phyloP scores from a whole-genome alignment of 35 echinoderm and acorn worm genomes.

The Acanthaster planci region DNA sequence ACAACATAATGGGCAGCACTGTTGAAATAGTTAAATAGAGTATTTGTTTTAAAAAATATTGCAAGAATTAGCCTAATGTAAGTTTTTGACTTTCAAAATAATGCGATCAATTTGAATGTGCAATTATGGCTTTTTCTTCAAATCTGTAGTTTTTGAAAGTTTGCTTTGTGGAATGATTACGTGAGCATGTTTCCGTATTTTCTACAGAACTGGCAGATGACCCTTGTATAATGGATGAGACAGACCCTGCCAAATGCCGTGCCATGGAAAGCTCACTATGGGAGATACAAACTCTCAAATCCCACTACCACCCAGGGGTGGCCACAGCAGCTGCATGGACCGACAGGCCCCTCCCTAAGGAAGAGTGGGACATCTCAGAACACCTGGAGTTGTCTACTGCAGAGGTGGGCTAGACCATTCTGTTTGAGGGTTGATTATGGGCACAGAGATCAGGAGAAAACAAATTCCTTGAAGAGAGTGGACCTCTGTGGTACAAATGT shows the following conservation, averaged over 20 bases:
- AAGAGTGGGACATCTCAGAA: constrained; percentile 79
- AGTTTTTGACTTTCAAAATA: too few relatives aligned
- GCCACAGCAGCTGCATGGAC: constrained; percentile 65
- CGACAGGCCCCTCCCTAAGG: constrained; percentile 75
- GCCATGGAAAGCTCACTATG: constrained; percentile 92
- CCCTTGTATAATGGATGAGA: constrained; percentile 77
- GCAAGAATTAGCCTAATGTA: too few relatives aligned
- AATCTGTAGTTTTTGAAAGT: not conserved
- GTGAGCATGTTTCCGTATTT: not conserved
- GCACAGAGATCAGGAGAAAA: not conserved
- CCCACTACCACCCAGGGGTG: constrained; percentile 87
- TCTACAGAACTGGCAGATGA: constrained; percentile 66
- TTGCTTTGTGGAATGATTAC: not conserved
- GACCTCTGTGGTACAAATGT: not conserved
- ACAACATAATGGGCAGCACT: too few relatives aligned
- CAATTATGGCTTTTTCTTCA: not conserved
- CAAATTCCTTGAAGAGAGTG: too few relatives aligned
- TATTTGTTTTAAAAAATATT: too few relatives aligned
- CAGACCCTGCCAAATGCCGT: constrained; percentile 69
- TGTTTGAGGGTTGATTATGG: not conserved
- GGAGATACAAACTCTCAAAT: constrained; percentile 85
- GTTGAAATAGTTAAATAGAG: too few relatives aligned
- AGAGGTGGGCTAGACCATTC: constrained; percentile 52
- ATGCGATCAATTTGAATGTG: not conserved
- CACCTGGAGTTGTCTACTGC: constrained; percentile 61